phyloP scores from a whole-genome alignment of 2,888 invertebrate genomes.

The Hypena proboscidalis region DNA sequence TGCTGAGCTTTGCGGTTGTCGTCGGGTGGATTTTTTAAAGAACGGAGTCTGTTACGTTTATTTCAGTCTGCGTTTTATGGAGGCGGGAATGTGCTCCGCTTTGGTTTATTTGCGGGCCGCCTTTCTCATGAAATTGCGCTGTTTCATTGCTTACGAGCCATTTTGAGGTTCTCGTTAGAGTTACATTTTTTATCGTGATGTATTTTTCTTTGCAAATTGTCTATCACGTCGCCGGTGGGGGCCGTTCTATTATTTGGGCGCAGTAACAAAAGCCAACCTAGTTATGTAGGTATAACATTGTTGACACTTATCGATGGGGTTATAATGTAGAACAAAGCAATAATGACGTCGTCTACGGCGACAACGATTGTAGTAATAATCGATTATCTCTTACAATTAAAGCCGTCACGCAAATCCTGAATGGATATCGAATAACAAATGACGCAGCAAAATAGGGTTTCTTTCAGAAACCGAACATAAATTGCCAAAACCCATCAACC shows the following conservation, averaged over 20 bases:
- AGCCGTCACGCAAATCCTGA: constrained; percentile 50
- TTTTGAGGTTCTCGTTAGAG: constrained; percentile 78
- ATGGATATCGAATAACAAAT: constrained; percentile 65
- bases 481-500: constrained; percentile 82
- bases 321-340: constrained; percentile 33
- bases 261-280: constrained; percentile 28
- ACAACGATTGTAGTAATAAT: constrained; percentile 33
- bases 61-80: constrained; percentile 80
- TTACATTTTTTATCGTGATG: constrained; percentile 74
- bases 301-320: constrained; percentile 23
- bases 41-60: constrained; percentile 79
- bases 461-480: constrained; percentile 71
- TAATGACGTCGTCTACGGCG: constrained; percentile 19
- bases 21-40: constrained; percentile 77
- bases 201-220: constrained; percentile 72
- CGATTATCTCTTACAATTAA: constrained; percentile 45
- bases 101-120: constrained; percentile 81
- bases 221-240: constrained; percentile 47
- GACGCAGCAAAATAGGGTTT: constrained; percentile 59
- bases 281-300: constrained; percentile 37
- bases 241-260: constrained; percentile 54
- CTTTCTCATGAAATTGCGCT: constrained; percentile 82
- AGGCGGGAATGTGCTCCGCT: constrained; percentile 80
- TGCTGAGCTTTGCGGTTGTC: constrained; percentile 80
- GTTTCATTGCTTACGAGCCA: constrained; percentile 81